Evolutionary conservation across 2,797 vertebrate genomes (phyloP).

Genomic region (Lophotriccus pileatus): DNA sequence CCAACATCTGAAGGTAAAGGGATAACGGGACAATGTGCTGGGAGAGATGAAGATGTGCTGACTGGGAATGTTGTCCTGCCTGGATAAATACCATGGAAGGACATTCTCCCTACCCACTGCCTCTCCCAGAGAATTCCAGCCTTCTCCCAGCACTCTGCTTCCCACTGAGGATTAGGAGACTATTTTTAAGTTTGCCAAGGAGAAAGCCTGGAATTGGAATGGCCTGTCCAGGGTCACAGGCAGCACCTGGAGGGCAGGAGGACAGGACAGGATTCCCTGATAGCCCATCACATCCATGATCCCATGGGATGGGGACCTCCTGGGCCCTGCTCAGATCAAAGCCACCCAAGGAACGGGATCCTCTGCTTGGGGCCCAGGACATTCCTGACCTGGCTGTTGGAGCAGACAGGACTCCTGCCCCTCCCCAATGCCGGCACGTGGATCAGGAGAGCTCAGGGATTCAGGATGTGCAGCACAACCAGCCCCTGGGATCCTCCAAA

Average conservation of each 20-base stretch:
- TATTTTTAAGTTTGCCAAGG: not conserved
- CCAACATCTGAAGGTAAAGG: not conserved
- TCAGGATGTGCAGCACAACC: not conserved
- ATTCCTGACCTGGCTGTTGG: not conserved
- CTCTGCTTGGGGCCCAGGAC: not conserved
- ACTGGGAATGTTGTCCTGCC: not conserved
- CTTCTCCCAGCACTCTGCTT: not conserved
- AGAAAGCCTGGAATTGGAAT: not conserved
- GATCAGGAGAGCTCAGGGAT: not conserved
- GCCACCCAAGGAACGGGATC: fast-evolving
- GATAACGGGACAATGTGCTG: fast-evolving
- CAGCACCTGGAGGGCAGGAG: not conserved
- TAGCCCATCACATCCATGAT: fast-evolving
- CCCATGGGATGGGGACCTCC: fast-evolving
- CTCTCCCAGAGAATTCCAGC: not conserved
- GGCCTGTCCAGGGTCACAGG: not conserved
- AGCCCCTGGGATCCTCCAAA: not conserved
- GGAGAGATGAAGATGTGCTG: not conserved
- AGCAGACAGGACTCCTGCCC: not conserved
- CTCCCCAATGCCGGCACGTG: fast-evolving
- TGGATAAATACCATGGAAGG: not conserved
- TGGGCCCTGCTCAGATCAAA: fast-evolving
- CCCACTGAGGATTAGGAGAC: not conserved
- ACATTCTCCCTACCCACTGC: not conserved
- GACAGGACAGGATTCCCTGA: not conserved